Evolutionary conservation across 2,888 invertebrate species (phyloP).

Genomic region (Mylabris sibirica): DNA sequence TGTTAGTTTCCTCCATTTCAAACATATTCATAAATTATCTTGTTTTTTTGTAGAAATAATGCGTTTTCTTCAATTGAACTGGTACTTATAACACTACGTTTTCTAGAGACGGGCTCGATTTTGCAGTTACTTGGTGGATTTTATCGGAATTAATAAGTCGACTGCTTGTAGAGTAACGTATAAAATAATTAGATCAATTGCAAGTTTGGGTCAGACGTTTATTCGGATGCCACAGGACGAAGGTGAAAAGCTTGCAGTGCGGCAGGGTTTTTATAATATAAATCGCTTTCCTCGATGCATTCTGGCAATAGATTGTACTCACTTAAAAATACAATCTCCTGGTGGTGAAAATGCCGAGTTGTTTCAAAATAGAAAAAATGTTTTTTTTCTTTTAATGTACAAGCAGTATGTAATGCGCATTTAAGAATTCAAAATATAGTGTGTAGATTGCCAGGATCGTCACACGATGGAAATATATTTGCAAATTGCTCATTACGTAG

Average conservation of each 20-base stretch:
- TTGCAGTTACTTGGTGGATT: conserved; percentile 26
- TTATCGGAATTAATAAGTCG: conserved; percentile 26
- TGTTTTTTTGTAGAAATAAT: conserved; percentile 23
- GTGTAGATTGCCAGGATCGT: conserved; percentile 45
- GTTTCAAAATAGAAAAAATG: conserved; percentile 41
- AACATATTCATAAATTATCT: too few relatives aligned
- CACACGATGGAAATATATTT: conserved; percentile 43
- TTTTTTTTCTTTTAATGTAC: conserved; percentile 49
- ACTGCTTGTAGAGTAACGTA: conserved; percentile 29
- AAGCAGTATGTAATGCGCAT: conserved; percentile 39
- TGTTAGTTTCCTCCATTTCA: too few relatives aligned
- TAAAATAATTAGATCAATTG: conserved; percentile 26
- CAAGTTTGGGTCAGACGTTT: conserved; percentile 23
- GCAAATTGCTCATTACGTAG: conserved; percentile 15
- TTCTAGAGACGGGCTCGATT: conserved; percentile 29
- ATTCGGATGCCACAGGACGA: conserved; percentile 30
- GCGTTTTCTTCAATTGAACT: conserved; percentile 23
- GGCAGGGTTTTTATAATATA: conserved; percentile 28
- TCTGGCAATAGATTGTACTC: conserved; percentile 44
- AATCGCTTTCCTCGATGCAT: conserved; percentile 35
- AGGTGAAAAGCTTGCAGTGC: conserved; percentile 26
- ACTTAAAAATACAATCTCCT: conserved; percentile 44
- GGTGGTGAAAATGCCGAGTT: conserved; percentile 43
- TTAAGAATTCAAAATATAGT: conserved; percentile 33
- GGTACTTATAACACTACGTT: conserved; percentile 25